A percentile compares a stretch with the other conserved stretches of the same genome.
Evolutionary conservation across 2,888 invertebrate species (phyloP).

Genomic region (Agapetus fuscipes): DNA sequence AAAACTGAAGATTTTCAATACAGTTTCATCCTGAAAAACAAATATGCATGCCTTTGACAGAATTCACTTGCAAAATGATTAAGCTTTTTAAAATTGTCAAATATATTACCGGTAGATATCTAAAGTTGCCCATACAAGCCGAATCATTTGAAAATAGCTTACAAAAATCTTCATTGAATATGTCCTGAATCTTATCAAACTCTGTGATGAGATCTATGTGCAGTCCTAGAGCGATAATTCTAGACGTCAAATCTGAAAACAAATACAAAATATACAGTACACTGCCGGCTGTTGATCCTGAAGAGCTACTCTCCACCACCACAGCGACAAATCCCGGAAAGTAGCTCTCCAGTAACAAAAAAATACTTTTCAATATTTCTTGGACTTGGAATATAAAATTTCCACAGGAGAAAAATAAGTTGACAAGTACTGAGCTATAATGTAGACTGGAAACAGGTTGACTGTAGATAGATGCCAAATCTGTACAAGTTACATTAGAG

Average conservation of each 20-base stretch:
- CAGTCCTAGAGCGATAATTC: constrained; percentile 18
- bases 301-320: too few relatives aligned
- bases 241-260: constrained; percentile 8
- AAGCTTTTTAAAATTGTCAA: background rate
- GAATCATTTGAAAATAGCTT: constrained; percentile 12
- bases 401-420: too few relatives aligned
- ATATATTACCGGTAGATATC: constrained; percentile 15
- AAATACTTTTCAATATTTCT: too few relatives aligned
- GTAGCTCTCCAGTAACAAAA: too few relatives aligned
- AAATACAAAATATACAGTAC: too few relatives aligned
- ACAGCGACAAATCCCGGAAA: too few relatives aligned
- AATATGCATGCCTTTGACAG: constrained; percentile 4
- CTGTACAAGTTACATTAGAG: too few relatives aligned
- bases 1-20: constrained; percentile 68
- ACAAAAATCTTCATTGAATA: constrained; percentile 15
- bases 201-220: constrained; percentile 18
- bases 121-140: constrained; percentile 16
- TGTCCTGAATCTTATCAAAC: constrained; percentile 8
- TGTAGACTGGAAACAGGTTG: too few relatives aligned
- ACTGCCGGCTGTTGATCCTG: too few relatives aligned
- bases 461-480: too few relatives aligned
- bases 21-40: constrained; percentile 67
- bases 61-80: constrained; percentile 3
- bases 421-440: too few relatives aligned
- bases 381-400: too few relatives aligned